Evolutionary conservation across 2,888 invertebrate species (phyloP).

Genomic region (Drosophila nigritarsus): DNA sequence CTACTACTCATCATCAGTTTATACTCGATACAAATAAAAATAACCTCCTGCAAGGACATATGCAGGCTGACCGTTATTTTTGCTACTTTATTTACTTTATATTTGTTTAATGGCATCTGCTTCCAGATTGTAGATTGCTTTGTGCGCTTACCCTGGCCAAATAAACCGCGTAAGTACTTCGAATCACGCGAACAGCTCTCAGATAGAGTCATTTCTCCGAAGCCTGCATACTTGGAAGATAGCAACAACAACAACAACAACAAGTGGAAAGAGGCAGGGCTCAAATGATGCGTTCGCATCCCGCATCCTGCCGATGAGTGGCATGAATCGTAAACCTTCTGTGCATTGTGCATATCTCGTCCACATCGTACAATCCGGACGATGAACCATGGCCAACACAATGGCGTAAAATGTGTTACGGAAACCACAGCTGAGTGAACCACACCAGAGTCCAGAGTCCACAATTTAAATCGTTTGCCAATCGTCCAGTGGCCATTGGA

Average conservation of each 20-base stretch:
- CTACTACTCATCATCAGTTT: background rate
- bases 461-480: constrained; percentile 42
- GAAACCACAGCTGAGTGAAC: constrained; percentile 75
- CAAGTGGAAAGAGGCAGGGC: constrained; percentile 19
- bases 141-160: constrained; percentile 11
- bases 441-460: constrained; percentile 17
- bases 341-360: constrained; percentile 21
- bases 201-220: constrained; percentile 47
- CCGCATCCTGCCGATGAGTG: constrained; percentile 60
- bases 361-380: constrained; percentile 32
- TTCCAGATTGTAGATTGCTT: constrained; percentile 32
- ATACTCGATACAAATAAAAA: background rate
- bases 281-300: constrained; percentile 66
- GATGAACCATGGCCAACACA: constrained; percentile 41
- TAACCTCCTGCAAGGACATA: background rate
- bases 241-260: constrained; percentile 25
- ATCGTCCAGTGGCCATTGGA: constrained; percentile 24
- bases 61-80: background rate
- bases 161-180: constrained; percentile 42
- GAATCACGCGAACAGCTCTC: constrained; percentile 43
- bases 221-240: constrained; percentile 24
- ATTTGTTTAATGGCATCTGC: constrained; percentile 45
- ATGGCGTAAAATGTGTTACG: constrained; percentile 68
- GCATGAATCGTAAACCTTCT: constrained; percentile 53
- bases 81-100: constrained; percentile 35